phyloP scores from a whole-genome alignment of 2,888 invertebrate species.

The Oscheius myriophilus region DNA sequence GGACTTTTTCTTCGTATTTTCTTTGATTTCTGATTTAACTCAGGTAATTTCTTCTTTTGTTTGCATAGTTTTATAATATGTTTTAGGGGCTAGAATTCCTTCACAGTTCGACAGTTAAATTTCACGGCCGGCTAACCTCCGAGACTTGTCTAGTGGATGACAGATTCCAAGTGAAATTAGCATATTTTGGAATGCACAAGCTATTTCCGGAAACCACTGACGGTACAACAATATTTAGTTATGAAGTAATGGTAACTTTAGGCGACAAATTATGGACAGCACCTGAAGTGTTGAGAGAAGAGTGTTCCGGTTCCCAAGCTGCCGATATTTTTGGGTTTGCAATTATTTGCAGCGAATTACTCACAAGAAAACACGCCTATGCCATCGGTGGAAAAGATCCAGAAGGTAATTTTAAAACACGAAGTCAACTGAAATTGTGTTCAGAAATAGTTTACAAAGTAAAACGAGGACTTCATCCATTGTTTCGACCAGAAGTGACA shows the following conservation, averaged over 20 bases:
- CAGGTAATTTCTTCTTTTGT: conserved; percentile 23
- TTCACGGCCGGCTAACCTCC: conserved; percentile 49
- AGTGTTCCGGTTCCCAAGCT: conserved; percentile 32
- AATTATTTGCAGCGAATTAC: conserved; percentile 52
- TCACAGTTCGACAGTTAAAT: conserved; percentile 38
- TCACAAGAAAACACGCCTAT: conserved; percentile 47
- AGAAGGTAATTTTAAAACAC: conserved; percentile 34
- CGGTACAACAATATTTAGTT: conserved; percentile 32
- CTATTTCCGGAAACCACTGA: conserved; percentile 31
- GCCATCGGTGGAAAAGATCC: conserved; percentile 53
- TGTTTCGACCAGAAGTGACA: conserved; percentile 20
- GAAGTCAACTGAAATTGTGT: background rate
- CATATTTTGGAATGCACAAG: conserved; percentile 50
- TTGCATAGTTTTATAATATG: background rate
- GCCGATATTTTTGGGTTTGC: conserved; percentile 53
- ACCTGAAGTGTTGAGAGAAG: conserved; percentile 57
- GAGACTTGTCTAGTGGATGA: conserved; percentile 57
- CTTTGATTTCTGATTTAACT: conserved; percentile 47
- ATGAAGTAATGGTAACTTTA: background rate
- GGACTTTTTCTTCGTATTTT: conserved; percentile 54
- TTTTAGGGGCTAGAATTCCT: conserved; percentile 51
- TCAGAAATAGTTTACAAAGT: conserved; percentile 27
- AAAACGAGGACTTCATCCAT: conserved; percentile 17
- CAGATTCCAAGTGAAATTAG: conserved; percentile 63
- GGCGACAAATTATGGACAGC: conserved; percentile 59